Evolutionary conservation across 2,888 invertebrate genomes (phyloP), one percentile per base, ranked within the genome.

Genomic region (Torymus texanus): DNA sequence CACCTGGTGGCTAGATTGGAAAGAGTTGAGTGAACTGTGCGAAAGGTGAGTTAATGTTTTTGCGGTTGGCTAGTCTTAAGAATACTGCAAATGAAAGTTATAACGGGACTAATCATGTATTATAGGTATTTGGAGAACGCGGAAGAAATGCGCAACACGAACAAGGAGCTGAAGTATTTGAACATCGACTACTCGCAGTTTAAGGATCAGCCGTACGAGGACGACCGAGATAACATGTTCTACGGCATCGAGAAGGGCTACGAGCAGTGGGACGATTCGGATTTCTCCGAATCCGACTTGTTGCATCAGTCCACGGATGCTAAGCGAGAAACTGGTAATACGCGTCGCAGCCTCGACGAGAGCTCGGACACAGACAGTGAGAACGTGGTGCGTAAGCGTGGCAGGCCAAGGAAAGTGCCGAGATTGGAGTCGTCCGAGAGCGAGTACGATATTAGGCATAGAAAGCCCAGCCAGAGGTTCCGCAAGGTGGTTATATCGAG

Each of bases 181-280:
- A 94, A 95, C 85, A 92, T 95, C 55, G 95, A 95, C 88, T 95
- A 94, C 75, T 92, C 92, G 18, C 92, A 93, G 82, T 95, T 93
- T 86, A 93, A 93, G 84, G 93, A 94, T 67, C 92, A 94, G 88
- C 94, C 94, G 0, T 92, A 92, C 55, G 92, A 92, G 21, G 91
- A 92, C 1, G 92, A 92, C 13, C 86, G 91, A 77, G 92, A 93
- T 83, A 51, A 29, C 53, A 88, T 91, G 2, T 92, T 92, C 83
- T 92, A 92, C 80, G 94, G 94, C 0, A 94, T 94, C 79, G 94
- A 94, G 85, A 94, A 93, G 87, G 94, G 94, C 85, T 92, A 91
- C 84, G 91, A 91, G 81, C 89, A 90, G 14, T 91, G 89, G 89
- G 89, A 86, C 16, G 90, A 90, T 41, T 79, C 88, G 0, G 87